Percentiles rank a stretch among this genome's conserved stretches.
Evolutionary conservation across 2,797 vertebrate species (phyloP).

Genomic region (Gymnopithys bicolor): DNA sequence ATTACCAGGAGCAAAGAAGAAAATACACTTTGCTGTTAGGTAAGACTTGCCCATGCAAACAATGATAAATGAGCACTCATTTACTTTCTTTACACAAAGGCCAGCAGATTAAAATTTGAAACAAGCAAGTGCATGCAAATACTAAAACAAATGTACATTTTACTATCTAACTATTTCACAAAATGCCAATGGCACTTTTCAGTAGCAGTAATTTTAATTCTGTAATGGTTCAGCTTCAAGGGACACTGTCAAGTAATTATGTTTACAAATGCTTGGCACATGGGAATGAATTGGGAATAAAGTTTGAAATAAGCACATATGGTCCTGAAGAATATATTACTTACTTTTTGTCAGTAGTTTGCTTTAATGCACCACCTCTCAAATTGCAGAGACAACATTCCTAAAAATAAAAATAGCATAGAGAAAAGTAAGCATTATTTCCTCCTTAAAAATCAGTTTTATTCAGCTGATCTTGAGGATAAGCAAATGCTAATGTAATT

Average conservation of each 20-base stretch:
- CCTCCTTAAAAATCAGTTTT: background rate
- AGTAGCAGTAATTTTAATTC: background rate
- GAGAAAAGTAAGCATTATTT: background rate
- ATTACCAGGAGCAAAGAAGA: constrained; percentile 41
- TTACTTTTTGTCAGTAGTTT: constrained; percentile 92
- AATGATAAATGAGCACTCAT: constrained; percentile 55
- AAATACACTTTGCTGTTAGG: constrained; percentile 28
- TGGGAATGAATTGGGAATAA: background rate
- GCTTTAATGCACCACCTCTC: constrained; percentile 96
- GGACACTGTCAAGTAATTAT: background rate
- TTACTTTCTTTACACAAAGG: constrained; percentile 25
- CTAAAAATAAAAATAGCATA: constrained; percentile 76
- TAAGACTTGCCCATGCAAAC: constrained; percentile 37
- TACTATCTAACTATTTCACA: background rate
- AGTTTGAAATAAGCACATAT: background rate
- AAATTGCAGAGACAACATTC: constrained; percentile 97
- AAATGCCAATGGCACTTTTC: background rate
- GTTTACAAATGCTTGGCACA: background rate
- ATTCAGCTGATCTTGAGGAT: background rate
- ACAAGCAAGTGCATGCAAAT: background rate
- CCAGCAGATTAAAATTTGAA: constrained; percentile 12
- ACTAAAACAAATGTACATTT: background rate
- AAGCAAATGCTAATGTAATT: background rate
- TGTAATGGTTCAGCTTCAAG: background rate
- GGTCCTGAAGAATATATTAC: constrained; percentile 12